Conservation (phyloP, 2,888 invertebrate genomes). For the Hylaea fasciaria region DNA sequence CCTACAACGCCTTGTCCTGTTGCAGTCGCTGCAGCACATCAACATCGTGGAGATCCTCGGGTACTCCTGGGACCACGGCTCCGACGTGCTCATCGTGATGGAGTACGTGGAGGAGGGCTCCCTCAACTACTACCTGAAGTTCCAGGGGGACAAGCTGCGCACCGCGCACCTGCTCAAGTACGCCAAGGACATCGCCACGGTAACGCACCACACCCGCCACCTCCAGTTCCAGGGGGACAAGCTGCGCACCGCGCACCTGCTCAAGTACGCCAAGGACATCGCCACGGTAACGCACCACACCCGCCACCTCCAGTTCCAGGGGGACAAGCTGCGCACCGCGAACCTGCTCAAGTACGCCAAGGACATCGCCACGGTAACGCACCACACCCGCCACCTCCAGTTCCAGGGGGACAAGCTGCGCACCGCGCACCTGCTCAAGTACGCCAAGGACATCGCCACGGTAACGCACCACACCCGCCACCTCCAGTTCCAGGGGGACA, state of each 20-base stretch:
- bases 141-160: conserved; percentile 88
- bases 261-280: conserved; percentile 93
- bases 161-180: conserved; percentile 88
- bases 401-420: conserved; percentile 89
- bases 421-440: conserved; percentile 87
- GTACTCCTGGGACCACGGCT: conserved; percentile 89
- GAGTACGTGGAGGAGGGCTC: conserved; percentile 94
- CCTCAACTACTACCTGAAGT: conserved; percentile 91
- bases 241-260: conserved; percentile 85
- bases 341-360: conserved; percentile 90
- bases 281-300: conserved; percentile 86
- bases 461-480: conserved; percentile 70
- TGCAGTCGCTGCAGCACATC: conserved; percentile 90
- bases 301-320: conserved; percentile 84
- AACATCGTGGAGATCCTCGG: conserved; percentile 96
- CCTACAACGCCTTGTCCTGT: too few relatives aligned
- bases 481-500: background rate
- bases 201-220: conserved; percentile 57
- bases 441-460: conserved; percentile 92
- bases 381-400: conserved; percentile 53
- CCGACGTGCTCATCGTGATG: conserved; percentile 93
- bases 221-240: conserved; percentile 89
- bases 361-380: conserved; percentile 91
- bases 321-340: conserved; percentile 87
- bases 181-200: conserved; percentile 92